Conservation (phyloP, 1,140 invertebrate genomes). For the Drosophila pruinosa region DNA sequence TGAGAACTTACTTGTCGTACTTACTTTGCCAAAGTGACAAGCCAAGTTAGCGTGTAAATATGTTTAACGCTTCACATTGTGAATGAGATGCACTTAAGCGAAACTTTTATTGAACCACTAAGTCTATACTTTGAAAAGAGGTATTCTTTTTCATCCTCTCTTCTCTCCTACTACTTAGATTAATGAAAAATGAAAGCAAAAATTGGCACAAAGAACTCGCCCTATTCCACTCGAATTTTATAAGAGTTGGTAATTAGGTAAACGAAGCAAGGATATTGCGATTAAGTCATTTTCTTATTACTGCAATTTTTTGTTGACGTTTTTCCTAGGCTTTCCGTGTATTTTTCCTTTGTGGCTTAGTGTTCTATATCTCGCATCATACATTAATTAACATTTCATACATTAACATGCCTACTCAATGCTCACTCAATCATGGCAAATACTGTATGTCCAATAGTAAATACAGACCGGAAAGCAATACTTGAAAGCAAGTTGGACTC, state of each 20-base stretch:
- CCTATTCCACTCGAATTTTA: constrained; percentile 16
- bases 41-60: constrained; percentile 46
- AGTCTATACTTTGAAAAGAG: not conserved
- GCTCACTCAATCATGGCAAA: constrained; percentile 26
- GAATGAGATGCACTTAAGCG: constrained; percentile 32
- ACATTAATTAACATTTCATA: constrained; percentile 63
- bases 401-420: constrained; percentile 28
- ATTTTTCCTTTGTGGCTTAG: constrained; percentile 10
- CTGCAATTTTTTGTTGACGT: not conserved
- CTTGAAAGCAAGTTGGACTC: not conserved
- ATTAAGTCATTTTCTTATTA: not conserved
- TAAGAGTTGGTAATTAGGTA: constrained; percentile 11
- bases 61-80: constrained; percentile 45
- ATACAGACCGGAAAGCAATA: constrained; percentile 25
- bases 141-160: not conserved
- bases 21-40: constrained; percentile 23
- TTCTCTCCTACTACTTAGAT: not conserved
- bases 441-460: constrained; percentile 36
- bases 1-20: constrained; percentile 46
- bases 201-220: constrained; percentile 34
- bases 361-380: constrained; percentile 14
- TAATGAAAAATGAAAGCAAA: constrained; percentile 2
- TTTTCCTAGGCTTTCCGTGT: not conserved
- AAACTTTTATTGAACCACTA: constrained; percentile 33
- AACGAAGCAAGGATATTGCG: not conserved